A percentile compares a stretch with the other conserved stretches of the same genome.
Evolutionary conservation across 2,888 invertebrate genomes (phyloP).

Genomic region (Brenthis daphne): DNA sequence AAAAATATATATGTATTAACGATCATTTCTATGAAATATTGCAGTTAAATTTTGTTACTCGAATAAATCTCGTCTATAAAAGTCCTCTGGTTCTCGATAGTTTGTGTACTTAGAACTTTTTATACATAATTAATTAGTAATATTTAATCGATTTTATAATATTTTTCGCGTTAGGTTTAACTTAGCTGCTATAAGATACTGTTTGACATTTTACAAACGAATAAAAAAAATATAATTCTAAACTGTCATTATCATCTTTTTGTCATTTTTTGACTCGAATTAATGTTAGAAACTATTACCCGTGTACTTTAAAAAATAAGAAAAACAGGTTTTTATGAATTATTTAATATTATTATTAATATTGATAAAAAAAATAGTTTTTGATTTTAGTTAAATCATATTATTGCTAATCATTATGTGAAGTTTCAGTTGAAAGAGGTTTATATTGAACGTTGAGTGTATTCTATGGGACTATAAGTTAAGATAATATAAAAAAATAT

Average conservation of each 20-base stretch:
- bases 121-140: constrained; percentile 22
- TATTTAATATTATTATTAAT: too few species aligned
- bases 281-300: too few species aligned
- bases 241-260: too few species aligned
- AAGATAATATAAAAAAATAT: neutral
- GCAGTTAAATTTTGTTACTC: constrained; percentile 5
- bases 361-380: too few species aligned
- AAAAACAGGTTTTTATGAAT: too few species aligned
- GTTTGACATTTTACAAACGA: constrained; percentile 13
- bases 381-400: too few species aligned
- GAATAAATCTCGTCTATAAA: neutral
- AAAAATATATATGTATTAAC: neutral
- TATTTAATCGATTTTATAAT: constrained; percentile 19
- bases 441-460: too few species aligned
- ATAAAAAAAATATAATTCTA: neutral
- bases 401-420: too few species aligned
- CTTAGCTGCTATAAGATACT: constrained; percentile 13
- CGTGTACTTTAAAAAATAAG: too few species aligned
- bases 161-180: constrained; percentile 17
- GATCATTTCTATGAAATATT: neutral
- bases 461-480: neutral
- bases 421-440: too few species aligned
- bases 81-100: constrained; percentile 7
- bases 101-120: constrained; percentile 34
- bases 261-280: too few species aligned